Percentiles rank a stretch among this genome's conserved stretches.
phyloP scores from a whole-genome alignment of 2,113 vertebrate species.

The Notiomystis cincta region DNA sequence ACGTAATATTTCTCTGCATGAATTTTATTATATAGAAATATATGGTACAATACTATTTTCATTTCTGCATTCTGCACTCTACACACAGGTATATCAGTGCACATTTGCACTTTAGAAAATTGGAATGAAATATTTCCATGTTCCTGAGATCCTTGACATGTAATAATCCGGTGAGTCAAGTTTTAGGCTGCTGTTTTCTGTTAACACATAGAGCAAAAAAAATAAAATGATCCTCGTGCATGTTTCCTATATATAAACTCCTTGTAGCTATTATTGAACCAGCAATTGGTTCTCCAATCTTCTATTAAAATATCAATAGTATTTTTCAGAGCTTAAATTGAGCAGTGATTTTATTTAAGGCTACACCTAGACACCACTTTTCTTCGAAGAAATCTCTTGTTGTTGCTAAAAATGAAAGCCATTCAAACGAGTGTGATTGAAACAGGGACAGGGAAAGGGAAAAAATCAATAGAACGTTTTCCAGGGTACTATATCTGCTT shows the following conservation, averaged over 20 bases:
- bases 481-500: constrained; percentile 75
- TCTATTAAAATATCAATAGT: constrained; percentile 80
- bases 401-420: constrained; percentile 78
- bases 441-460: constrained; percentile 65
- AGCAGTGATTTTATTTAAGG: constrained; percentile 76
- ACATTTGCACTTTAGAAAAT: background rate
- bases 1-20: background rate
- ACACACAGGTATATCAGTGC: background rate
- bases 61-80: background rate
- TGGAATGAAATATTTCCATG: constrained; percentile 21
- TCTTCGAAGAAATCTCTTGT: constrained; percentile 69
- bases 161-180: constrained; percentile 34
- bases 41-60: background rate
- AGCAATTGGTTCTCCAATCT: constrained; percentile 61
- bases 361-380: constrained; percentile 68
- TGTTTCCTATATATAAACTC: constrained; percentile 70
- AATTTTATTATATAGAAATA: background rate
- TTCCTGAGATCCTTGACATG: constrained; percentile 37
- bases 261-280: constrained; percentile 71
- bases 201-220: constrained; percentile 56
- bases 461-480: constrained; percentile 77
- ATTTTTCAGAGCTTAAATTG: constrained; percentile 76
- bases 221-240: constrained; percentile 60
- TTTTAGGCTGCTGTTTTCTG: constrained; percentile 60
- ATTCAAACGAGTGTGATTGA: constrained; percentile 77